Evolutionary conservation across 2,888 invertebrate genomes (phyloP).

Genomic region (Dryobota labecula): DNA sequence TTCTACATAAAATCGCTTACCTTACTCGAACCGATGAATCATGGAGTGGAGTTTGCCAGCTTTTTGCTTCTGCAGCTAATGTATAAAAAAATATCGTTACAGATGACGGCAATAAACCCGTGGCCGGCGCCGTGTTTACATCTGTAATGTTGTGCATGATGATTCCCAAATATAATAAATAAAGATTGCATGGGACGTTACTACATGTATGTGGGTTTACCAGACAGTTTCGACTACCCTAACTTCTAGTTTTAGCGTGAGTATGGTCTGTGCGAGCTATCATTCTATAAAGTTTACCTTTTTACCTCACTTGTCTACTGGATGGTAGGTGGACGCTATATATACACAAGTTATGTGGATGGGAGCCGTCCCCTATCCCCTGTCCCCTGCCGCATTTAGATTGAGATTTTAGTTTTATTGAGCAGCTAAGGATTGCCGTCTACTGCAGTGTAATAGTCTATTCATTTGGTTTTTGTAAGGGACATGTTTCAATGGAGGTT

Average conservation of each 20-base stretch:
- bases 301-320: not conserved
- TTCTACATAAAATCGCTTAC: not conserved
- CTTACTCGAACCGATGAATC: too few relatives aligned
- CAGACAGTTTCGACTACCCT: not conserved
- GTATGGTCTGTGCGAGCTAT: not conserved
- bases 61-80: not conserved
- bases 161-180: too few relatives aligned
- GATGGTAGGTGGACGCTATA: conserved; percentile 21
- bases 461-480: conserved; percentile 18
- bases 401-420: conserved; percentile 55
- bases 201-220: too few relatives aligned
- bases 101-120: too few relatives aligned
- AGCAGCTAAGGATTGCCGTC: conserved; percentile 14
- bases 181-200: too few relatives aligned
- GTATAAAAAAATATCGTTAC: not conserved
- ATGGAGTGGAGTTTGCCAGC: not conserved
- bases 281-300: conserved; percentile 12
- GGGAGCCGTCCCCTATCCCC: conserved; percentile 5
- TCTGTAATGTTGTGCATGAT: too few relatives aligned
- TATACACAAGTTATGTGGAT: conserved; percentile 46
- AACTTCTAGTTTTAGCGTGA: not conserved
- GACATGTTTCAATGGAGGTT: not conserved
- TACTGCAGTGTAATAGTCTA: conserved; percentile 29
- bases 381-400: conserved; percentile 25
- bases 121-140: too few relatives aligned